Conservation (phyloP, 2,113 vertebrate genomes). For the Sakesphorus luctuosus region DNA sequence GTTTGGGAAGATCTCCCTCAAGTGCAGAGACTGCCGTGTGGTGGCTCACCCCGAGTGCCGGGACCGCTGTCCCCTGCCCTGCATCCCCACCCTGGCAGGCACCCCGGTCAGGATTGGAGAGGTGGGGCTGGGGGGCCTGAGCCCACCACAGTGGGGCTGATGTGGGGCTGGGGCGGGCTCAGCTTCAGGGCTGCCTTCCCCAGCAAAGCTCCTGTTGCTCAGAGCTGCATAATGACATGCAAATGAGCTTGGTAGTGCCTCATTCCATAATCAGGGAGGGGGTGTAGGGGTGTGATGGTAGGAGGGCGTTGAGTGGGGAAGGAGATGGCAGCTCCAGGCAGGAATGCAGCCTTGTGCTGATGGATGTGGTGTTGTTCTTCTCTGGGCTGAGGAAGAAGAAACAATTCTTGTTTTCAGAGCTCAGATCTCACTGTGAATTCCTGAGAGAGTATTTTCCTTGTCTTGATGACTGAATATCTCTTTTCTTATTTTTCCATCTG, state of each 20-base stretch:
- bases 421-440: neutral
- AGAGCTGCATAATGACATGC: neutral
- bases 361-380: neutral
- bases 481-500: neutral
- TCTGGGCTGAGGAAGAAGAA: neutral
- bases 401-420: neutral
- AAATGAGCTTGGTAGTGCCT: neutral
- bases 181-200: neutral
- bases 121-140: slow-evolving; percentile 65
- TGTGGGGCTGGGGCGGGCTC: fast-evolving
- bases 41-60: slow-evolving; percentile 92
- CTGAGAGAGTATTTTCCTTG: neutral
- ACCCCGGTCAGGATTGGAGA: slow-evolving; percentile 89
- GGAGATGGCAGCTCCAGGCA: neutral
- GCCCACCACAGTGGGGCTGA: fast-evolving
- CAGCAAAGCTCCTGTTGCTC: neutral
- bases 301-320: neutral
- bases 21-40: slow-evolving; percentile 93
- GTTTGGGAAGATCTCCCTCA: slow-evolving; percentile 94
- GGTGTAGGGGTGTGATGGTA: neutral
- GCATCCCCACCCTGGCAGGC: slow-evolving; percentile 85
- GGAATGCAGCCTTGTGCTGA: neutral
- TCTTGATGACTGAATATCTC: neutral
- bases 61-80: slow-evolving; percentile 93
- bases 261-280: neutral